A percentile compares a stretch with the other conserved stretches of the same genome.
These are phyloP conservation scores for Austrolebias charrua DNA, from an alignment of 2,797 vertebrate genomes.

Conservation along the genomic window DNA sequence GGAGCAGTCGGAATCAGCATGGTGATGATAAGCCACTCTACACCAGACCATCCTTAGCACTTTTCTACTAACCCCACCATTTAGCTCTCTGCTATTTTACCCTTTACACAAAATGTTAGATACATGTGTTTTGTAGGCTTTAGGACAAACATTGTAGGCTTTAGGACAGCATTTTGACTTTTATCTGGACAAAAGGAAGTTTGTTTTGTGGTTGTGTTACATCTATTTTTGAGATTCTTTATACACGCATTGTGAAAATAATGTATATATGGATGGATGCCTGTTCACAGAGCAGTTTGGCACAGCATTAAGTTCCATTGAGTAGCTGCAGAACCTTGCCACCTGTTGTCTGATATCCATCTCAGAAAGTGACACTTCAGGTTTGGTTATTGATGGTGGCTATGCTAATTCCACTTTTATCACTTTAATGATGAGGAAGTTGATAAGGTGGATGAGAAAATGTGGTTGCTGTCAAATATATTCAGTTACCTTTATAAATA, in stretches of 20 bases:
- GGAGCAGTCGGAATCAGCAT: constrained; percentile 82
- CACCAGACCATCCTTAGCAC: constrained; percentile 61
- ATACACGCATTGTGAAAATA: constrained; percentile 5
- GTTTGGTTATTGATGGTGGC: constrained; percentile 70
- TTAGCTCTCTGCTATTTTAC: constrained; percentile 41
- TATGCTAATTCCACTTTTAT: constrained; percentile 68
- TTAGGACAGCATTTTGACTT: neutral
- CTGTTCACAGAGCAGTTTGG: constrained; percentile 20
- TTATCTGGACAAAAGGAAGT: neutral
- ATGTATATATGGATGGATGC: neutral
- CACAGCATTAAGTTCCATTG: constrained; percentile 36
- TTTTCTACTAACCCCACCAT: constrained; percentile 46
- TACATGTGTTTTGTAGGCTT: neutral
- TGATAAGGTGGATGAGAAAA: constrained; percentile 63
- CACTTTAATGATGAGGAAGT: constrained; percentile 57
- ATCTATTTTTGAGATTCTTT: constrained; percentile 1
- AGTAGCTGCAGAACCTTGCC: constrained; percentile 52
- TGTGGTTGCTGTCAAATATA: constrained; percentile 51
- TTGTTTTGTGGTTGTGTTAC: neutral
- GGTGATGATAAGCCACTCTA: constrained; percentile 79
- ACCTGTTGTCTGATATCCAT: constrained; percentile 70
- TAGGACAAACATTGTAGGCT: neutral
- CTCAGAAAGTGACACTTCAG: constrained; percentile 43
- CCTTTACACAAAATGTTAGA: constrained; percentile 18
- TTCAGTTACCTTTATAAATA: constrained; percentile 66